Evolutionary conservation across 2,888 invertebrate species (phyloP).

Genomic region (Acleris sparsana): DNA sequence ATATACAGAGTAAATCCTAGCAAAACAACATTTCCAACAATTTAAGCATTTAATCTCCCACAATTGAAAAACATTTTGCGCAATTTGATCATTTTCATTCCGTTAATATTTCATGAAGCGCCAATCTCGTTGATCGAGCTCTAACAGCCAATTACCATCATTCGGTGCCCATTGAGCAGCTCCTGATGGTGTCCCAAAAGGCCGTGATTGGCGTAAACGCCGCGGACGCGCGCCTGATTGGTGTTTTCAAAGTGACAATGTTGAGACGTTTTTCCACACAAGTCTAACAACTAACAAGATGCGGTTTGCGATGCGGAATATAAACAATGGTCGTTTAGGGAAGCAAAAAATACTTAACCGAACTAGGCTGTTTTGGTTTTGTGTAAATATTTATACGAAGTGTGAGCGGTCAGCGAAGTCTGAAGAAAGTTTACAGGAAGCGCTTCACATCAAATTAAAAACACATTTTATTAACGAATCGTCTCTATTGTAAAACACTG

Average conservation of each 20-base stretch:
- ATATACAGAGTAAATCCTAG: too few relatives aligned
- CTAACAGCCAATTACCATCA: slow-evolving; percentile 22
- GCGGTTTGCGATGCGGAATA: slow-evolving; percentile 25
- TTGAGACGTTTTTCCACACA: slow-evolving; percentile 14
- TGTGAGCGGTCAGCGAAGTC: not conserved
- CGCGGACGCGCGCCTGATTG: slow-evolving; percentile 4
- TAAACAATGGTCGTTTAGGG: slow-evolving; percentile 33
- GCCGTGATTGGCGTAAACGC: slow-evolving; percentile 30
- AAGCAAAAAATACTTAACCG: slow-evolving; percentile 15
- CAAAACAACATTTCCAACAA: not conserved
- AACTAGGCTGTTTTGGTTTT: slow-evolving; percentile 14
- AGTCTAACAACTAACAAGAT: slow-evolving; percentile 35
- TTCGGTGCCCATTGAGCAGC: not conserved
- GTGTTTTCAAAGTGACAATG: slow-evolving; percentile 21
- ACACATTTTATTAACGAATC: too few relatives aligned
- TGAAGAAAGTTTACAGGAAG: not conserved
- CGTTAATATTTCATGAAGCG: slow-evolving; percentile 20
- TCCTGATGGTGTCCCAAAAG: not conserved
- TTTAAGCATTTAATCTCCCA: not conserved
- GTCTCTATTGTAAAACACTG: too few relatives aligned
- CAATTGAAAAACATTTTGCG: not conserved
- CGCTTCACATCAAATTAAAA: too few relatives aligned
- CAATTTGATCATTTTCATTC: not conserved
- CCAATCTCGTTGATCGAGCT: not conserved
- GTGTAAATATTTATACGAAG: slow-evolving; percentile 4